phyloP scores from a whole-genome alignment of 1,140 invertebrate genomes.

The Diprion similis region DNA sequence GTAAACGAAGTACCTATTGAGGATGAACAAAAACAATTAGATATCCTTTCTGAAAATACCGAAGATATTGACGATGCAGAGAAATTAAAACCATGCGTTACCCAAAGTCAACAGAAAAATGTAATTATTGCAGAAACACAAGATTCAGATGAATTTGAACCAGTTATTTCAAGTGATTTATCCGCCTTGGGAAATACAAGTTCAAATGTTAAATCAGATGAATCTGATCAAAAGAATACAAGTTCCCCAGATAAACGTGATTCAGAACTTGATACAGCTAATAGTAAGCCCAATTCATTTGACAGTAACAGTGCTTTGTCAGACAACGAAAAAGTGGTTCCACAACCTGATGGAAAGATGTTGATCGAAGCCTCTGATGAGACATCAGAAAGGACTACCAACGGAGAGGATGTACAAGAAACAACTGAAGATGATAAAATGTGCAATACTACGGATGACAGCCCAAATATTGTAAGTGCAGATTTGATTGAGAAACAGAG shows the following conservation, averaged over 20 bases:
- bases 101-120: neutral
- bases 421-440: neutral
- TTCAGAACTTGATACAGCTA: neutral
- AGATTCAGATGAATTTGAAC: slow-evolving; percentile 15
- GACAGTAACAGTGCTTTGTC: neutral
- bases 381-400: too few relatives aligned
- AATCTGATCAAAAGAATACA: slow-evolving; percentile 10
- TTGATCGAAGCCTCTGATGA: too few relatives aligned
- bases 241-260: neutral
- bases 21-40: too few relatives aligned
- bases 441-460: neutral
- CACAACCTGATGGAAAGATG: neutral
- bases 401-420: too few relatives aligned
- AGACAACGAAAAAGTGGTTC: slow-evolving; percentile 3
- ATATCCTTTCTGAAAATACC: too few relatives aligned
- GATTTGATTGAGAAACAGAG: too few relatives aligned
- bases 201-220: neutral
- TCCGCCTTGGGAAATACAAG: neutral
- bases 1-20: too few relatives aligned
- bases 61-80: slow-evolving; percentile 15
- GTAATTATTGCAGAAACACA: slow-evolving; percentile 12
- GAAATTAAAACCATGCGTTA: neutral
- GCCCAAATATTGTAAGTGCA: too few relatives aligned
- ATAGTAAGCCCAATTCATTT: neutral
- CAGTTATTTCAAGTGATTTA: neutral